Evolutionary conservation across 2,888 invertebrate species (phyloP).

Genomic region (Amiota mariae): DNA sequence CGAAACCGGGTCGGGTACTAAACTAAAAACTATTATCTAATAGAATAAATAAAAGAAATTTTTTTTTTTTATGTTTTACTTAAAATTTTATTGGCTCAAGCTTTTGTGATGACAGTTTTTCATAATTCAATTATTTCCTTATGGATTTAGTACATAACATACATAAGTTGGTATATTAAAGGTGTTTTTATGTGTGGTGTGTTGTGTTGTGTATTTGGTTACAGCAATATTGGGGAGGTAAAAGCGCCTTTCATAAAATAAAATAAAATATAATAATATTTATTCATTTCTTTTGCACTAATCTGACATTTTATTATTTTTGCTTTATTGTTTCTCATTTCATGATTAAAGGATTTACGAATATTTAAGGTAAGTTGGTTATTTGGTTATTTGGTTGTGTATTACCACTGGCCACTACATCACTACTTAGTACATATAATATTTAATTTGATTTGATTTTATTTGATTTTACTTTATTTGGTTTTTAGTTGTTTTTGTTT

Average conservation of each 20-base stretch:
- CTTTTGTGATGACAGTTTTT: conserved; percentile 59
- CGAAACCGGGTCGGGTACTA: too few species aligned
- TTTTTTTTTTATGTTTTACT: conserved; percentile 20
- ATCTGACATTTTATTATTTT: conserved; percentile 14
- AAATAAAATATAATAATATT: too few species aligned
- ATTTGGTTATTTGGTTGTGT: neutral
- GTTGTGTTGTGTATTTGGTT: conserved; percentile 8
- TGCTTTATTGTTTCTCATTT: conserved; percentile 2
- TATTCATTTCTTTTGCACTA: neutral
- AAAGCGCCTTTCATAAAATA: conserved; percentile 29
- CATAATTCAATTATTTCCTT: conserved; percentile 49
- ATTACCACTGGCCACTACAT: conserved; percentile 5
- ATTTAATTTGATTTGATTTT: neutral
- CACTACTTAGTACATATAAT: neutral
- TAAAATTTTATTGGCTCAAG: conserved; percentile 57
- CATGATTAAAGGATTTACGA: too few species aligned
- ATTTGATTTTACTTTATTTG: too few species aligned
- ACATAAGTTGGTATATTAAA: neutral
- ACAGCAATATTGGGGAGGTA: conserved; percentile 7
- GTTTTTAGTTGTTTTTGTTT: too few species aligned
- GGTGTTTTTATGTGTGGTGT: conserved; percentile 6
- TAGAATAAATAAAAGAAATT: too few species aligned
- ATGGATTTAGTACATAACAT: conserved; percentile 16
- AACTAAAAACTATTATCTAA: too few species aligned
- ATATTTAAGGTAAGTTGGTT: neutral